A percentile compares a stretch with the other conserved stretches of the same genome.
These are phyloP conservation scores for Semnopithecus entellus DNA, from an alignment of 2,113 vertebrate genomes.

Conservation along the genomic window DNA sequence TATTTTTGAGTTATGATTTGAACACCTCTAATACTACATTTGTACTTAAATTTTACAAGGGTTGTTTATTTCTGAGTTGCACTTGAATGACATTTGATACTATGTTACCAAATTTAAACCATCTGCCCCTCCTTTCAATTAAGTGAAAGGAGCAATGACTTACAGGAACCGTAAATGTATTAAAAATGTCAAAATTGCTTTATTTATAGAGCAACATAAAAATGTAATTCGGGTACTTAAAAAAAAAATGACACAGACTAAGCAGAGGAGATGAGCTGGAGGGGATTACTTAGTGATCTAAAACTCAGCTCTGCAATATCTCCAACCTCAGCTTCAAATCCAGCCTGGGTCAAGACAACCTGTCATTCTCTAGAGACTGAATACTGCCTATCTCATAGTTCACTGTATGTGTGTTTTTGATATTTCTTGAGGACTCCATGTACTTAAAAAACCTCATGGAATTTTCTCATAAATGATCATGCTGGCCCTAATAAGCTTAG, in stretches of 20 bases:
- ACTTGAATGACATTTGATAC: constrained; percentile 40
- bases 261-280: constrained; percentile 63
- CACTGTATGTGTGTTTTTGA: constrained; percentile 29
- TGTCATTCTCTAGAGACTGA: constrained; percentile 59
- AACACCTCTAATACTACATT: background rate
- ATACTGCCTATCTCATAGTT: background rate
- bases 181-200: constrained; percentile 67
- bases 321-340: constrained; percentile 56
- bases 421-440: constrained; percentile 47
- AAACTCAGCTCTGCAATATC: constrained; percentile 31
- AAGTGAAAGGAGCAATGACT: constrained; percentile 62
- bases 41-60: constrained; percentile 29
- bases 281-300: constrained; percentile 67
- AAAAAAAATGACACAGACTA: constrained; percentile 55
- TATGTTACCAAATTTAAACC: constrained; percentile 23
- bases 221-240: constrained; percentile 69
- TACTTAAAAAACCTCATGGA: constrained; percentile 59
- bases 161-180: constrained; percentile 70
- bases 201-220: constrained; percentile 77
- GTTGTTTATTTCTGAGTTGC: constrained; percentile 44
- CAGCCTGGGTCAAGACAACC: constrained; percentile 68
- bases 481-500: constrained; percentile 65
- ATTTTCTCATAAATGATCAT: constrained; percentile 70
- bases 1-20: constrained; percentile 11
- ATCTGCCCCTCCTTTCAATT: constrained; percentile 63